Percentiles rank a stretch among this genome's conserved stretches.
Conservation (phyloP, 2,113 vertebrate species). For the Plectropomus leopardus region DNA sequence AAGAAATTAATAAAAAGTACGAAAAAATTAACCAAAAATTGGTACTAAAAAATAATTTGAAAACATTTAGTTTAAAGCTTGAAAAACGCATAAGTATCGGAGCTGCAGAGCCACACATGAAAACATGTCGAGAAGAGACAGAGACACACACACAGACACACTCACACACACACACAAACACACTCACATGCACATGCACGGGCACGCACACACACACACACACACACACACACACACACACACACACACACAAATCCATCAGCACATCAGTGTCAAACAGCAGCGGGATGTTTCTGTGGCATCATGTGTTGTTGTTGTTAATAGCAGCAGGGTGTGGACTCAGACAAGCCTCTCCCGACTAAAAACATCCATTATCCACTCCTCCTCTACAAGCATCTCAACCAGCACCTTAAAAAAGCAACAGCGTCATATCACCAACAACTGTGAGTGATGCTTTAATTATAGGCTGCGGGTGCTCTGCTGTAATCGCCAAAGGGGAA, state of each 20-base stretch:
- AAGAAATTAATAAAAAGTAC: no score
- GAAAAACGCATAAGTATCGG: background rate
- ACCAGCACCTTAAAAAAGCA: conserved; percentile 7
- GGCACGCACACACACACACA: background rate
- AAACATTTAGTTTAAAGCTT: background rate
- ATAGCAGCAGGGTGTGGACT: conserved; percentile 26
- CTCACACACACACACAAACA: background rate
- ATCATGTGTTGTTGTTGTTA: conserved; percentile 16
- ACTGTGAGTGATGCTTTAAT: conserved; percentile 20
- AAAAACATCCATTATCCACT: conserved; percentile 34
- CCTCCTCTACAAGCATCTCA: background rate
- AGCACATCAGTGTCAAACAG: background rate
- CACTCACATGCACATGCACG: no score
- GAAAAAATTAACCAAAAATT: no score
- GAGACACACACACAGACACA: no score
- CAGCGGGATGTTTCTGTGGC: background rate
- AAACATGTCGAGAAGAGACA: no score
- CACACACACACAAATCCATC: background rate
- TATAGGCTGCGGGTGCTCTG: conserved; percentile 21
- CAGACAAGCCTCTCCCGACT: conserved; percentile 10
- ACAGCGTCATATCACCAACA: background rate
- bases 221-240: background rate
- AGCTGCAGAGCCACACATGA: background rate
- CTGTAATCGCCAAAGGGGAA: conserved; percentile 26
- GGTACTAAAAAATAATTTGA: no score